Conservation (phyloP, 2,888 invertebrate species). For the Agriopis marginaria region DNA sequence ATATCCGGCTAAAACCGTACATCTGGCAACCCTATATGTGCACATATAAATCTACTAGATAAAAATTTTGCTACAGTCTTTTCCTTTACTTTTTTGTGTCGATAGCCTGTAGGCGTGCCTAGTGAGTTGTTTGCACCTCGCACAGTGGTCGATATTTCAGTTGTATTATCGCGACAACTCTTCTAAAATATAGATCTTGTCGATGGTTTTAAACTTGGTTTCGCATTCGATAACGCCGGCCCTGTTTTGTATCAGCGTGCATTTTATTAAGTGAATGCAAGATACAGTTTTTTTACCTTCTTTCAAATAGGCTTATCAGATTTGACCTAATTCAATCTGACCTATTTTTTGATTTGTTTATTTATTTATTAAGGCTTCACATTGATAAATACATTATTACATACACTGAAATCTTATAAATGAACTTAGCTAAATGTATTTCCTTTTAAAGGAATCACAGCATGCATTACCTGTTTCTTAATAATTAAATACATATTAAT, state of each 20-base stretch:
- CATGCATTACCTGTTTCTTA: too few relatives aligned
- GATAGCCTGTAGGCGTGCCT: slow-evolving; percentile 83
- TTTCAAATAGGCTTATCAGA: neutral
- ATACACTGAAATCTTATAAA: too few relatives aligned
- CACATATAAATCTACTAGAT: slow-evolving; percentile 81
- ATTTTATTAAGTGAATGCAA: slow-evolving; percentile 11
- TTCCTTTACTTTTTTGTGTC: slow-evolving; percentile 63
- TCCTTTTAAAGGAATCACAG: too few relatives aligned
- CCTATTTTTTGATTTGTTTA: too few relatives aligned
- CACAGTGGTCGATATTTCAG: slow-evolving; percentile 83
- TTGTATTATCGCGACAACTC: slow-evolving; percentile 71
- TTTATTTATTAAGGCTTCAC: too few relatives aligned
- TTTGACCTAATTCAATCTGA: neutral
- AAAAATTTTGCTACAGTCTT: slow-evolving; percentile 83
- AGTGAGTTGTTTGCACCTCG: slow-evolving; percentile 83
- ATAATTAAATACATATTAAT: too few relatives aligned
- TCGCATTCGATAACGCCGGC: slow-evolving; percentile 20
- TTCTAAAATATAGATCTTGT: slow-evolving; percentile 62
- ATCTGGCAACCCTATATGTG: too few relatives aligned
- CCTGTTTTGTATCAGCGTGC: slow-evolving; percentile 42
- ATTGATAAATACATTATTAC: too few relatives aligned
- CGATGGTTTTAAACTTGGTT: slow-evolving; percentile 46
- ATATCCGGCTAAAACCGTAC: too few relatives aligned
- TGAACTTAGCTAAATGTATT: too few relatives aligned
- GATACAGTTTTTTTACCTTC: neutral